A percentile compares a stretch with the other conserved stretches of the same genome.
phyloP scores from a whole-genome alignment of 2,113 vertebrate genomes.

The Nesogale talazaci region DNA sequence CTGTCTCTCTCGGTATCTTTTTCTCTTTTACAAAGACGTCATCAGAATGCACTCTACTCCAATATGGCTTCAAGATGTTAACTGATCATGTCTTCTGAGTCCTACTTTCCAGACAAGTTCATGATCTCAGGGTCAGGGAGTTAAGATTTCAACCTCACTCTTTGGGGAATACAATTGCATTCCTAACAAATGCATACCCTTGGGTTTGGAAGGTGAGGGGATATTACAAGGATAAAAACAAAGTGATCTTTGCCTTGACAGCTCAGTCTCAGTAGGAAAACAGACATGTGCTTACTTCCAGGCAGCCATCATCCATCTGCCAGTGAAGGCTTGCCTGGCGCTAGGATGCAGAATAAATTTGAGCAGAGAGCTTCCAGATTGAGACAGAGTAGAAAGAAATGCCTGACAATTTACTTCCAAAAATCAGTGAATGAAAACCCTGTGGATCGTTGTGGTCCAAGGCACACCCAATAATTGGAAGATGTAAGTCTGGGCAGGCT shows the following conservation, averaged over 20 bases:
- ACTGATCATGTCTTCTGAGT: background rate
- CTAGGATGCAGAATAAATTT: background rate
- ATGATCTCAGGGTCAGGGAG: background rate
- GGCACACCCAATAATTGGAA: background rate
- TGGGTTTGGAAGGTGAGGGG: background rate
- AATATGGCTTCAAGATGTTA: background rate
- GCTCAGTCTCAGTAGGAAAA: background rate
- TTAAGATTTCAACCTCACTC: background rate
- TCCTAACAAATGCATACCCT: background rate
- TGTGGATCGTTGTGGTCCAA: background rate
- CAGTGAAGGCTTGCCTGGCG: background rate
- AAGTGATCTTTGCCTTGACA: background rate
- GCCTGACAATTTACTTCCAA: background rate
- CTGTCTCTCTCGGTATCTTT: background rate
- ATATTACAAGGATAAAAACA: background rate
- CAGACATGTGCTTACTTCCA: background rate
- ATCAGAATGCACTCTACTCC: background rate
- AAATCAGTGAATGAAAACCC: background rate
- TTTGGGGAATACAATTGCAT: background rate
- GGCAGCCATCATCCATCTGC: background rate
- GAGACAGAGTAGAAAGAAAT: background rate
- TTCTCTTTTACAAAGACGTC: background rate
- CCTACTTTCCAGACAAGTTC: background rate
- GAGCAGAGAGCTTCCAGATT: background rate
- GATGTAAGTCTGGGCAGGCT: background rate